A percentile compares a stretch with the other conserved stretches of the same genome.
Evolutionary conservation across 2,888 invertebrate species (phyloP).

Genomic region (Drosophila subsilvestris): DNA sequence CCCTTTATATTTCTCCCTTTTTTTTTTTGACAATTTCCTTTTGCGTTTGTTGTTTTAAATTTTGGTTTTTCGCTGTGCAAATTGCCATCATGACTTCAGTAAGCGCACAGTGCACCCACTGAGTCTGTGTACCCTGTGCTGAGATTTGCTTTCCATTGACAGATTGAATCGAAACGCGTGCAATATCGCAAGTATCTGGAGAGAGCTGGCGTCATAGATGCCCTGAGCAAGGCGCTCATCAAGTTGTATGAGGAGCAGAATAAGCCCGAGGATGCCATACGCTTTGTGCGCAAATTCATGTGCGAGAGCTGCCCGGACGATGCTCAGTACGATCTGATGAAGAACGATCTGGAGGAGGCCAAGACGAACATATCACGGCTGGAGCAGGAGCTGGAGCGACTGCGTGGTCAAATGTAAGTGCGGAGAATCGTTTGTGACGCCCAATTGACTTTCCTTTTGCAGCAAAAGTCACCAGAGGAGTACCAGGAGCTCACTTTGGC

Average conservation of each 20-base stretch:
- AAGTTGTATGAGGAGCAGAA: slow-evolving; percentile 84
- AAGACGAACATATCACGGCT: slow-evolving; percentile 74
- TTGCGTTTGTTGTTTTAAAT: slow-evolving; percentile 48
- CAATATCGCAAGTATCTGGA: slow-evolving; percentile 84
- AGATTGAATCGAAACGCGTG: slow-evolving; percentile 84
- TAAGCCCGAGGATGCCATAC: slow-evolving; percentile 84
- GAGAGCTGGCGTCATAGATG: slow-evolving; percentile 83
- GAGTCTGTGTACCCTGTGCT: too few relatives aligned
- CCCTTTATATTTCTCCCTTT: background rate
- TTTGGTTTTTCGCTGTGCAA: slow-evolving; percentile 31
- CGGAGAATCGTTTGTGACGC: background rate
- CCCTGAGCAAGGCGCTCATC: slow-evolving; percentile 83
- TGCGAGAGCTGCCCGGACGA: slow-evolving; percentile 83
- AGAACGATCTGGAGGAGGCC: slow-evolving; percentile 81
- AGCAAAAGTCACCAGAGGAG: slow-evolving; percentile 83
- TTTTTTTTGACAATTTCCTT: slow-evolving; percentile 20
- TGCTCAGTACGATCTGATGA: slow-evolving; percentile 80
- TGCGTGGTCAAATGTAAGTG: slow-evolving; percentile 82
- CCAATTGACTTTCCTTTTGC: background rate
- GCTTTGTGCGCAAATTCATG: slow-evolving; percentile 83
- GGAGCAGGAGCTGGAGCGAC: slow-evolving; percentile 81
- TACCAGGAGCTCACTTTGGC: slow-evolving; percentile 84
- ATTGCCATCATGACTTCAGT: slow-evolving; percentile 80
- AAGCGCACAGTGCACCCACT: slow-evolving; percentile 45
- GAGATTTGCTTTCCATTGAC: background rate